Conservation (phyloP, 23 tunicate species). For the Styela clava region DNA sequence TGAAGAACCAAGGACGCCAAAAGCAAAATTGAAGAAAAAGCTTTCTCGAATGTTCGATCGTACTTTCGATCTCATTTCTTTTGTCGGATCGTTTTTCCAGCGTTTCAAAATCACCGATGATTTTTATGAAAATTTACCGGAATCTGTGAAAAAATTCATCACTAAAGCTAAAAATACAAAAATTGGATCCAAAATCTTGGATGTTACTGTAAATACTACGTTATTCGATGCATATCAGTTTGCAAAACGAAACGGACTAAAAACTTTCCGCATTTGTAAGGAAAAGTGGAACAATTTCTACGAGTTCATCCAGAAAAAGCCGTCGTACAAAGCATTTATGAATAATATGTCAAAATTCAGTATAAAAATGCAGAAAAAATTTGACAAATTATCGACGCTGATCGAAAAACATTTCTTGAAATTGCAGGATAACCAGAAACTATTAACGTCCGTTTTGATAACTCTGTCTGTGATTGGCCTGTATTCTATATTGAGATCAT, state of each 20-base stretch:
- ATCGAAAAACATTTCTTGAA: neutral
- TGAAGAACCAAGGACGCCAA: neutral
- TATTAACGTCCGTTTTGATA: conserved; percentile 9
- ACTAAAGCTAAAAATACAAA: neutral
- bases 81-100: neutral
- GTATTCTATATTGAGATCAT: neutral
- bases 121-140: neutral
- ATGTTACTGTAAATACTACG: neutral
- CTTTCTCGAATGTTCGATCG: conserved; percentile 15
- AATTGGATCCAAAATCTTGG: neutral
- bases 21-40: conserved; percentile 1
- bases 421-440: neutral
- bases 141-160: neutral
- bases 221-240: neutral
- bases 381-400: conserved; percentile 6
- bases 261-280: neutral
- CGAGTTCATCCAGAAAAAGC: conserved; percentile 2
- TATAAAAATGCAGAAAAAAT: conserved; percentile 9
- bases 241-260: neutral
- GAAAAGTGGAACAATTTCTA: neutral
- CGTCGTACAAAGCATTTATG: neutral
- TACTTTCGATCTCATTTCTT: neutral
- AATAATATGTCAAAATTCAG: neutral
- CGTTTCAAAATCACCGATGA: neutral
- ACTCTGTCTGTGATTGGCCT: conserved; percentile 1